Percentiles rank a stretch among this genome's conserved stretches.
These are phyloP conservation scores for Punctoribates punctum DNA, from an alignment of 2,888 invertebrate species.

Conservation along the genomic window DNA sequence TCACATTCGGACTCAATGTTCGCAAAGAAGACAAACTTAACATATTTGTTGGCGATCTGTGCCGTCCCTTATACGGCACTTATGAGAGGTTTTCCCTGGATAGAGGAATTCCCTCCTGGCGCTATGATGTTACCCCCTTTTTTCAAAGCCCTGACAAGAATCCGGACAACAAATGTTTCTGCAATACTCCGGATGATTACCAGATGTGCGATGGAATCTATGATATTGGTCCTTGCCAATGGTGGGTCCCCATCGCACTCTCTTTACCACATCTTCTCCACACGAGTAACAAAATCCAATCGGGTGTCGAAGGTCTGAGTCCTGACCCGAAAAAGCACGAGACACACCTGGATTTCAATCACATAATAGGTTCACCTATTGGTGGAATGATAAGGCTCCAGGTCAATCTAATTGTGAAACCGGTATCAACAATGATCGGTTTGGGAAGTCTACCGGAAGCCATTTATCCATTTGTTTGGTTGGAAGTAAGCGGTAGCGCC, in stretches of 20 bases:
- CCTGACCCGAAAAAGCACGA: constrained; percentile 37
- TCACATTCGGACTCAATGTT: constrained; percentile 75
- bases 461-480: too few relatives aligned
- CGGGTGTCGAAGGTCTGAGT: constrained; percentile 27
- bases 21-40: constrained; percentile 61
- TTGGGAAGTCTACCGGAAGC: too few relatives aligned
- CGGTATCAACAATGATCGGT: too few relatives aligned
- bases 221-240: constrained; percentile 30
- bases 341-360: constrained; percentile 37
- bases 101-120: constrained; percentile 45
- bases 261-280: constrained; percentile 36
- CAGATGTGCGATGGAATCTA: constrained; percentile 34
- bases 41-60: constrained; percentile 69
- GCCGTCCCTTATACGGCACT: constrained; percentile 53
- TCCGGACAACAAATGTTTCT: constrained; percentile 46
- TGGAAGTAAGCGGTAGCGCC: too few relatives aligned
- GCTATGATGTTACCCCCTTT: constrained; percentile 42
- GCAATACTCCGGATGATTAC: constrained; percentile 21
- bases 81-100: constrained; percentile 39
- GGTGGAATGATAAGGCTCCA: too few relatives aligned
- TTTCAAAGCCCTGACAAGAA: constrained; percentile 43
- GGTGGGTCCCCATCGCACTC: constrained; percentile 36
- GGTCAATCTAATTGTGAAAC: too few relatives aligned
- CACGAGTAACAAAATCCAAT: not conserved
- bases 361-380: not conserved